Evolutionary conservation across 2,797 vertebrate genomes (phyloP).

Genomic region (Lagorchestes hirsutus): DNA sequence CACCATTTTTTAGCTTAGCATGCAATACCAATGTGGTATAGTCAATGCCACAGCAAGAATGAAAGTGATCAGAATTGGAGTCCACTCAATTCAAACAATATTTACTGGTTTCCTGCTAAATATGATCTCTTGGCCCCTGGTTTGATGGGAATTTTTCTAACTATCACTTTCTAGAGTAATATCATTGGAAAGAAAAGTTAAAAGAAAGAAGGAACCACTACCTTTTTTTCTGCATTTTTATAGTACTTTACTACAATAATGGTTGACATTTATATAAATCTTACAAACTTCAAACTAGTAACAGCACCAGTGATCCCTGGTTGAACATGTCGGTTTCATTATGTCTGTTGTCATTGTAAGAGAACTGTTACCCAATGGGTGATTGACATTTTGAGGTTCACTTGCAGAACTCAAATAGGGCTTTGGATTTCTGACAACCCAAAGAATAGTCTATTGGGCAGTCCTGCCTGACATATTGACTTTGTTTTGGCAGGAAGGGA

Average conservation of each 20-base stretch:
- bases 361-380: background rate
- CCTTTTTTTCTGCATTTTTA: constrained; percentile 17
- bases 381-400: background rate
- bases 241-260: background rate
- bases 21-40: constrained; percentile 39
- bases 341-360: background rate
- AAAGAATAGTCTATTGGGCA: accelerated
- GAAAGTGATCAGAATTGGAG: background rate
- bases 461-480: accelerated
- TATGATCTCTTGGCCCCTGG: background rate
- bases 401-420: background rate
- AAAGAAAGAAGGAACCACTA: constrained; percentile 10
- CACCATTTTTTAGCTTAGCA: background rate
- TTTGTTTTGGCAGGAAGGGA: accelerated
- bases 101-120: background rate
- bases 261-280: background rate
- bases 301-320: background rate
- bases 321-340: background rate
- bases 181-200: constrained; percentile 14
- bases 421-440: background rate
- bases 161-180: background rate
- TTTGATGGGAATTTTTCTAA: constrained; percentile 41
- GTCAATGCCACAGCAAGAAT: constrained; percentile 12
- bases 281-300: background rate
- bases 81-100: background rate